Evolutionary conservation across 2,797 vertebrate species (phyloP), one percentile per base, ranked within the genome.

Genomic region (Pseudopleuronectes americanus): DNA sequence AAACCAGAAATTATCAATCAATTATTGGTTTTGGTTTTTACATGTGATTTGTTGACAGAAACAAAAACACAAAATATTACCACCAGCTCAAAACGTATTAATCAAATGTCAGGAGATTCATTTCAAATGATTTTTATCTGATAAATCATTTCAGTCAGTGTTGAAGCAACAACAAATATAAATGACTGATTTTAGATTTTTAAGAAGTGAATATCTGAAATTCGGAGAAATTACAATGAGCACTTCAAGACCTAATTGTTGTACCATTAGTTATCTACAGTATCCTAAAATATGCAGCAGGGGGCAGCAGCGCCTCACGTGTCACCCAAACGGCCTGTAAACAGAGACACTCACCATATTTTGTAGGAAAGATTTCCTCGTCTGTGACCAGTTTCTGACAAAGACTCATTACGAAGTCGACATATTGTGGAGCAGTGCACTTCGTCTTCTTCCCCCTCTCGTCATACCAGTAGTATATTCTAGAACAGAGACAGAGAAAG

Each of bases 381-480:
- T 99, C 97, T 0, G 98, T 99, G 91, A 99, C 97, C 89, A 99
- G 94, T 79, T 99, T 99, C 94, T 99, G 98, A 93, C 97, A 97
- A 0, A 96, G 96, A 84, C 97, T 99, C 98, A 99, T 99, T 81
- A 99, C 98, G 0, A 98, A 98, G 93, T 99, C 97, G 8, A 99
- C 96, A 4, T 99, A 99, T 92, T 99, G 98, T 10, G 98, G 98
- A 58, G 97, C 98, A 3, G 97, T 99, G 94, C 98, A 99, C 90
- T 99, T 99, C 28, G 96, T 96, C 93, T 99, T 99, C 95, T 98
- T 99, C 77, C 98, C 97, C 94, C 94, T 96, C 88, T 99, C 97
- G 4, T 99, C 98, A 89, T 99, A 96, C 97, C 98, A 99, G 96
- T 97, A 97, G 96, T 99, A 99, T 93, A 97, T 98, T 93, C 98